Evolutionary conservation across 2,888 invertebrate genomes (phyloP), one percentile per base, ranked within the genome.

Genomic region (Amphiduros pacificus): DNA sequence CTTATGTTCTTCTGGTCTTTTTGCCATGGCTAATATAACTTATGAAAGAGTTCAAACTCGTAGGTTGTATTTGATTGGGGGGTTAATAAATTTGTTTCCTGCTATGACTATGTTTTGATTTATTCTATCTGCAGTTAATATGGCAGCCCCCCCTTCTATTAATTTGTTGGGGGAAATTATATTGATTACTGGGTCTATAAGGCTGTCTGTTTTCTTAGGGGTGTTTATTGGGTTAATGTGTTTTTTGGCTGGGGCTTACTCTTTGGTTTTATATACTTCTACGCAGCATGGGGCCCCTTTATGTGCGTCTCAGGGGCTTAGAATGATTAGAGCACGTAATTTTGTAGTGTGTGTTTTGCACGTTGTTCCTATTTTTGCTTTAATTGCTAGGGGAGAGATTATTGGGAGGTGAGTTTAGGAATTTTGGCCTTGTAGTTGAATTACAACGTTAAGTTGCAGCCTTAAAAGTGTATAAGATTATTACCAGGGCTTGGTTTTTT

Each of bases 121-220:
- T 87, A 83, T 89, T 79, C 83, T 89, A 73, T 81, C 58, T n/a
- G 52, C 56, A 36, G 84, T 84, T 32, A 89, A 89, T 87, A 89
- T 89, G 77, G 86, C 88, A 0, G 87, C 87, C 54, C 89, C 89
- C 1, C 87, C 88, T 1, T 87, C 88, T 9, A 83, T 89, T 81
- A 89, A 89, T 87, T 87, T 89, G 80, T 78, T 88, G 67, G 86
- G 88, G 0, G 89, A 89, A 82, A 86, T 89, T 87, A 83, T 85
- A 67, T 84, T 89, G 79, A 85, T 89, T 82, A 87, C 86, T 84
- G 85, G 86, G 67, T 77, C 88, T 76, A 66, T 88, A 50, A 82
- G 82, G 32, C 87, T 86, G 80, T 85, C 84, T 63, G 82, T 76
- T 64, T 40, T 84, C 59, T 80, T 80, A n/a, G 84, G 88, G 77